Evolutionary conservation across 2,797 vertebrate genomes (phyloP), one percentile per base, ranked within the genome.

Genomic region (Cyprinella venusta): DNA sequence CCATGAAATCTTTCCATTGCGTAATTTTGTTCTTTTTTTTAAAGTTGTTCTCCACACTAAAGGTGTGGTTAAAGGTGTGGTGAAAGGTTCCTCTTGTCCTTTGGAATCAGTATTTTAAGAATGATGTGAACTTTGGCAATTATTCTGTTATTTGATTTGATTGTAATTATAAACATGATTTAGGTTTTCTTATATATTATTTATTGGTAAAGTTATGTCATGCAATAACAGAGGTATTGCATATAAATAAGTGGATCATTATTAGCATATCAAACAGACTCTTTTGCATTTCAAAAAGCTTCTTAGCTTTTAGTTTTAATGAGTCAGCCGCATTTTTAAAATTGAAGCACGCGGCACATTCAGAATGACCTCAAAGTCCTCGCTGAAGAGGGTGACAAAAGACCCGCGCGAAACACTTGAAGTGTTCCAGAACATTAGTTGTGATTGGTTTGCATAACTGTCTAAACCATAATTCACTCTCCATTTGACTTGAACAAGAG

Each of bases 261-360:
- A 75, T 84, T 84, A 74, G n/a, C 76, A 84, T 74, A 68, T 83
- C 72, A 78, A 77, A 70, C 50, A 40, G 42, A 33, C 40, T 16
- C 0, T 42, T 84, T 74, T 64, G 68, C 69, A 84, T 84, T 79
- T 79, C 76, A 84, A 79, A 48, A 48, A 76, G 70, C 61, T 67
- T 45, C 56, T 69, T 84, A 33, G 56, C 42, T 70, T 76, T 64
- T 61, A 61, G 61, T 80, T 71, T 71, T 63, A 71, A 71, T 71
- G 79, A 80, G 79, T 80, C 38, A n/a, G 24, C 24, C 12, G 0
- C 30, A 15, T 67, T 10, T 80, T 48, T 80, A 10, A 80, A 61
- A 71, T 38, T 59, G 79, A 67, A 59, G 79, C 24, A 59, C 59
- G 61, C n/a, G 4, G 21, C 64, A 36, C 67, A 48, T 70, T 72